Evolutionary conservation across 2,113 vertebrate genomes (phyloP), one percentile per base, ranked within the genome.

Genomic region (Emydocephalus ijimae): DNA sequence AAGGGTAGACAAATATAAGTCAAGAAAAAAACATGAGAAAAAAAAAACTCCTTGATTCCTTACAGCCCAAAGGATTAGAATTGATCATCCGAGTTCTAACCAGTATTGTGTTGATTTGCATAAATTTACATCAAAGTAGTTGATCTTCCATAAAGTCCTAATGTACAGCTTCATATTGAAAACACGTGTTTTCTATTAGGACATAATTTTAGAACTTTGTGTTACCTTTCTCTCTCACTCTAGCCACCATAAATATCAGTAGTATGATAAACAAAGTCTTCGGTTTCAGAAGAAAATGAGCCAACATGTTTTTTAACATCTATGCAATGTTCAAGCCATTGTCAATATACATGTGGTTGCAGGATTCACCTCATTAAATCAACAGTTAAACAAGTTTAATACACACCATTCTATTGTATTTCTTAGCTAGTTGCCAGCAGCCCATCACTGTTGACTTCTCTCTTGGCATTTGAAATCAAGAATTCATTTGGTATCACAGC

Each of bases 401-500:
- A 95, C 95, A 94, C 95, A 96, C 96, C 94, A 94, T 96, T 93
- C 95, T 0, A 3, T 86, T 94, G 91, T 94, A 23, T 0, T 94
- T 97, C 92, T 20, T 34, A 96, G 94, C 94, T 93, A 88, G 88
- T 95, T 96, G 95, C 95, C 93, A 95, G 85, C 93, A 92, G 95
- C 95, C 96, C 92, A 94, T 89, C 91, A 96, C 93, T 94, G 94
- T 91, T 96, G 95, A 97, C 95, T 96, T 93, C 21, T 90, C 85
- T 26, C 55, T 0, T 85, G 93, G 92, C 93, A 95, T 96, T 95
- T 93, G 85, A 95, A 94, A 96, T 93, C 92, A 95, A 96, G 96
- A 95, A 96, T 97, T 96, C 69, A 59, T 96, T 95, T 96, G 95
- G 94, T 95, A 94, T 96, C 97, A 92, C 97, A 97, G 97, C 97